Conservation (phyloP, 2,888 invertebrate genomes). For the Metallyticus violacea region DNA sequence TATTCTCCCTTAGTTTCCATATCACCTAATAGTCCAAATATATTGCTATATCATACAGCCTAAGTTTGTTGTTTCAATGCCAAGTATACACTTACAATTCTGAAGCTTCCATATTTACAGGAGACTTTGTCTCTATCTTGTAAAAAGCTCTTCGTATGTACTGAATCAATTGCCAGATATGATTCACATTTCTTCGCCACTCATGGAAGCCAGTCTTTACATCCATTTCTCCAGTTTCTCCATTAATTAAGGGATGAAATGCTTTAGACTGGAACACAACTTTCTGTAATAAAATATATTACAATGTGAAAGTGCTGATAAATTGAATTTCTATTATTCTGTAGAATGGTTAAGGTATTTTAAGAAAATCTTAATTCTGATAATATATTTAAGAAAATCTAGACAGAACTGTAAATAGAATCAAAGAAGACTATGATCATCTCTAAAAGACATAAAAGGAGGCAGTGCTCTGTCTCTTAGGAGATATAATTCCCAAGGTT, state of each 20-base stretch:
- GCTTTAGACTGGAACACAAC: slow-evolving; percentile 79
- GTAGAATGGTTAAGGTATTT: too few species aligned
- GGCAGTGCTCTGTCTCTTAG: too few species aligned
- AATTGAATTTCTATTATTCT: too few species aligned
- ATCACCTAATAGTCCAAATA: background rate
- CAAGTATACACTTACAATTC: slow-evolving; percentile 54
- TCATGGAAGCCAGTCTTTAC: slow-evolving; percentile 76
- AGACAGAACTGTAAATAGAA: too few species aligned
- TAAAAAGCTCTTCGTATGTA: slow-evolving; percentile 79
- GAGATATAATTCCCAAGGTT: too few species aligned
- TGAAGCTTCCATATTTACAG: slow-evolving; percentile 70
- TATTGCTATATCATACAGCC: background rate
- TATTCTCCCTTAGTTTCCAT: background rate
- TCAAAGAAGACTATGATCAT: too few species aligned
- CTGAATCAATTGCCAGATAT: slow-evolving; percentile 86
- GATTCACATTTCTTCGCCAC: slow-evolving; percentile 81
- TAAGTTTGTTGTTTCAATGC: background rate
- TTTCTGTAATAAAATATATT: slow-evolving; percentile 56
- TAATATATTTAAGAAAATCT: too few species aligned
- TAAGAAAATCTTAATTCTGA: too few species aligned
- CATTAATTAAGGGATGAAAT: slow-evolving; percentile 83
- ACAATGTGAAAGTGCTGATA: too few species aligned
- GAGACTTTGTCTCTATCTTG: slow-evolving; percentile 72
- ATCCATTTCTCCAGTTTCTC: slow-evolving; percentile 73
- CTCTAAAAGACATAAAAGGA: too few species aligned